Evolutionary conservation across 2,113 vertebrate species (phyloP).

Genomic region (Podarcis muralis): DNA sequence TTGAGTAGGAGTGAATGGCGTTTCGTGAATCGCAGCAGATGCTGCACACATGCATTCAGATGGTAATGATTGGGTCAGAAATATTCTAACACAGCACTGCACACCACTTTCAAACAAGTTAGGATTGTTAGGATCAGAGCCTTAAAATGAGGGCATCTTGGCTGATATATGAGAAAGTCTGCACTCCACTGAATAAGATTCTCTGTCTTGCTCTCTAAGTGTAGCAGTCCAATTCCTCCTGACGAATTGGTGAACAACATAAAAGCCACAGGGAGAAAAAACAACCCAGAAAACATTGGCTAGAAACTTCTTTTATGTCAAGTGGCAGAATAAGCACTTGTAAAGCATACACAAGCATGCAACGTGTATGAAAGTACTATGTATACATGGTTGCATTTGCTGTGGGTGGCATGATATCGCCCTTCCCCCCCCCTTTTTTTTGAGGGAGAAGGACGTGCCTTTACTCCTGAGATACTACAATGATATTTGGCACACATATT

Average conservation of each 20-base stretch:
- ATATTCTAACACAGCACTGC: not conserved
- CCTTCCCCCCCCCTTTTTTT: not conserved
- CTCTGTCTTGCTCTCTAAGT: not conserved
- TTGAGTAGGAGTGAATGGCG: not conserved
- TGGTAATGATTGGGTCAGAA: not conserved
- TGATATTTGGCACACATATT: not conserved
- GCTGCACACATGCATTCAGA: not conserved
- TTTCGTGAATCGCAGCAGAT: not conserved
- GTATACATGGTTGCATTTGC: not conserved
- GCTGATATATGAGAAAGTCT: not conserved
- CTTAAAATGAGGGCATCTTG: not conserved
- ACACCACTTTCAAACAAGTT: not conserved
- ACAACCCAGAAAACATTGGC: not conserved
- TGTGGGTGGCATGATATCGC: not conserved
- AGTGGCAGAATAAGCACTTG: not conserved
- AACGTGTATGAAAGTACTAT: not conserved
- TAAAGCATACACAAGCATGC: not conserved
- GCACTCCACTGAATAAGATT: conserved; percentile 3
- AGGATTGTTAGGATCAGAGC: not conserved
- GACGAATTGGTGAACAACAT: not conserved
- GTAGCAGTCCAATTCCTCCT: not conserved
- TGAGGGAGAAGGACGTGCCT: not conserved
- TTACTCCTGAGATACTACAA: no score
- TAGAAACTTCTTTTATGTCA: not conserved
- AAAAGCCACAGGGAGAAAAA: not conserved